Evolutionary conservation across 2,888 invertebrate genomes (phyloP).

Genomic region (Callosobruchus maculatus): DNA sequence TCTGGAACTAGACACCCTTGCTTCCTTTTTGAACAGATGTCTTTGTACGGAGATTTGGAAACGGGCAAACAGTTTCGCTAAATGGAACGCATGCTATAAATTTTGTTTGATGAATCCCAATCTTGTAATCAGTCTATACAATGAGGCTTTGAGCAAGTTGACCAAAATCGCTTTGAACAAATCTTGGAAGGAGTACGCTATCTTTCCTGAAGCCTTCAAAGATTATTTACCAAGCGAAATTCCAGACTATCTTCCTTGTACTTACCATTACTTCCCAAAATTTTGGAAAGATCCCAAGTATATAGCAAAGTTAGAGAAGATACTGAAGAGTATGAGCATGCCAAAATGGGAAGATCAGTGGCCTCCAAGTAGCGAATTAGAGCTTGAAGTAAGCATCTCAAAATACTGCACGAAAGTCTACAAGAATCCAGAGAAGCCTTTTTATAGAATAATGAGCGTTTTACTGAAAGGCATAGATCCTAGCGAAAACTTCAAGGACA

Average conservation of each 20-base stretch:
- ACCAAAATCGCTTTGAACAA: constrained; percentile 59
- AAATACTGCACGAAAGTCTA: constrained; percentile 54
- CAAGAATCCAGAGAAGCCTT: constrained; percentile 49
- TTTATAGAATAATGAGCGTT: constrained; percentile 51
- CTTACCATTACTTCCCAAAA: constrained; percentile 64
- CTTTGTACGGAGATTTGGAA: constrained; percentile 63
- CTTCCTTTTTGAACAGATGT: constrained; percentile 55
- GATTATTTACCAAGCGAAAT: constrained; percentile 50
- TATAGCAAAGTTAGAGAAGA: constrained; percentile 50
- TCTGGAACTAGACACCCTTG: constrained; percentile 57
- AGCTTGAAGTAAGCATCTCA: constrained; percentile 51
- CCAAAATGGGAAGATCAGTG: constrained; percentile 51
- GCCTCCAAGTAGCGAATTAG: constrained; percentile 47
- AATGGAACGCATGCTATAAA: constrained; percentile 47
- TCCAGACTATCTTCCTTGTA: constrained; percentile 58
- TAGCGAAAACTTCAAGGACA: constrained; percentile 47
- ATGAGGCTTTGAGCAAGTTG: constrained; percentile 62
- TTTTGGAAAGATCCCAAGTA: constrained; percentile 57
- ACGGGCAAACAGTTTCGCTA: constrained; percentile 49
- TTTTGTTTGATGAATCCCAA: constrained; percentile 55
- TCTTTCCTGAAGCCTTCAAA: constrained; percentile 64
- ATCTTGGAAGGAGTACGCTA: constrained; percentile 57
- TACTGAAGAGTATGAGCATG: constrained; percentile 57
- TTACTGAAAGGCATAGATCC: constrained; percentile 41
- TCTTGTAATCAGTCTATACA: constrained; percentile 62